Conservation (phyloP, 1,140 invertebrate genomes). For the Battus philenor region DNA sequence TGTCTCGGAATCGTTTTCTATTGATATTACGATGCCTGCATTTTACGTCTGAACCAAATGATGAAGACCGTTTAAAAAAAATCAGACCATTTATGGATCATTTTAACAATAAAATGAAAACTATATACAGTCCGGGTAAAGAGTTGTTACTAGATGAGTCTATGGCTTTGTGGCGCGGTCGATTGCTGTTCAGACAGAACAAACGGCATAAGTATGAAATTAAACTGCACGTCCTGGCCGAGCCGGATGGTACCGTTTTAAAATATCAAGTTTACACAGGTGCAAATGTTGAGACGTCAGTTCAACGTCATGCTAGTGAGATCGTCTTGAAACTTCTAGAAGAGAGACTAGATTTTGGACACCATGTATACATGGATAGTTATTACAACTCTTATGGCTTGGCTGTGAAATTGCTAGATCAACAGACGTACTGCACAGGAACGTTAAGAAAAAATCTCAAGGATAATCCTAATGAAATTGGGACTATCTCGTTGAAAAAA, state of each 20-base stretch:
- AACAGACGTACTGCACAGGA: constrained; percentile 37
- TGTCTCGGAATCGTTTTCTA: constrained; percentile 39
- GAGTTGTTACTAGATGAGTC: constrained; percentile 50
- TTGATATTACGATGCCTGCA: constrained; percentile 36
- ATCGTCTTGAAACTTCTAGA: constrained; percentile 18
- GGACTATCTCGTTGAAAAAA: constrained; percentile 32
- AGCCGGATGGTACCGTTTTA: constrained; percentile 36
- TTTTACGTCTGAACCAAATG: constrained; percentile 25
- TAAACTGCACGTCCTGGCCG: constrained; percentile 51
- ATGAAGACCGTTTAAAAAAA: constrained; percentile 24
- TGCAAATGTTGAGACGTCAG: constrained; percentile 20
- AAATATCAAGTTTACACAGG: constrained; percentile 31
- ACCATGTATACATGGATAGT: constrained; percentile 47
- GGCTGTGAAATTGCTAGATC: constrained; percentile 21
- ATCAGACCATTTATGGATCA: constrained; percentile 26
- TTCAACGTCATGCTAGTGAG: constrained; percentile 29
- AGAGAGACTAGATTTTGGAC: constrained; percentile 35
- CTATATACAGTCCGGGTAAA: constrained; percentile 36
- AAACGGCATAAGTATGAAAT: constrained; percentile 55
- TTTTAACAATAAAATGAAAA: constrained; percentile 38
- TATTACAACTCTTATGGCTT: constrained; percentile 35
- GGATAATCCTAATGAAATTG: constrained; percentile 32
- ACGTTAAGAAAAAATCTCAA: constrained; percentile 30
- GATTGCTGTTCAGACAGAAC: constrained; percentile 40
- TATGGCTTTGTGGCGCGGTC: constrained; percentile 49